Conservation (phyloP, 1,140 invertebrate genomes). For the Saccostrea echinata region DNA sequence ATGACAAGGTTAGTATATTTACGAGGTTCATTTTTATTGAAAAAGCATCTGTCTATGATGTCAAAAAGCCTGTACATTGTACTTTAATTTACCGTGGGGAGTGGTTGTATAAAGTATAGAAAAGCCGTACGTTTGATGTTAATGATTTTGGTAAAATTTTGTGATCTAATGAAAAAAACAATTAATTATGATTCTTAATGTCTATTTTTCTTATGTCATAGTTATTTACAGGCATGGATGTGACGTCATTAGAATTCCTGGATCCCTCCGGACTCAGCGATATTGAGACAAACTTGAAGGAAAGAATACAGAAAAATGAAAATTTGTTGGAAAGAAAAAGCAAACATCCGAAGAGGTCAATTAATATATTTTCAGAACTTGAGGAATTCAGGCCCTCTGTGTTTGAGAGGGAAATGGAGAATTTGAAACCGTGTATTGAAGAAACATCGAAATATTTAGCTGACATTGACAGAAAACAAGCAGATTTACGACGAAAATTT, state of each 20-base stretch:
- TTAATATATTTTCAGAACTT: neutral
- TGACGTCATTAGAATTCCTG: neutral
- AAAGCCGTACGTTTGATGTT: too few species aligned
- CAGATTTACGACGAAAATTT: neutral
- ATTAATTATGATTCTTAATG: too few species aligned
- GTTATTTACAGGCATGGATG: neutral
- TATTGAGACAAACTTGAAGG: neutral
- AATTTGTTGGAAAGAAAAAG: neutral
- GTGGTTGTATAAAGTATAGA: too few species aligned
- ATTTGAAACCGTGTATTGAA: neutral
- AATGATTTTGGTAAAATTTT: too few species aligned
- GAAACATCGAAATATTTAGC: neutral
- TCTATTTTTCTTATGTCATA: too few species aligned
- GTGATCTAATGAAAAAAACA: too few species aligned
- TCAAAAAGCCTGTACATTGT: too few species aligned
- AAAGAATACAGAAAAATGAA: neutral
- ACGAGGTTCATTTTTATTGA: too few species aligned
- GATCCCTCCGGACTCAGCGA: neutral
- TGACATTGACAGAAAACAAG: neutral
- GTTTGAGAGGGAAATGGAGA: slow-evolving; percentile 7
- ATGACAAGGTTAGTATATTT: too few species aligned
- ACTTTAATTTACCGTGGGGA: too few species aligned
- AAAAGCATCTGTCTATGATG: too few species aligned
- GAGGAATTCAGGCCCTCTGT: neutral
- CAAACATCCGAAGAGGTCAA: neutral